Evolutionary conservation across 2,888 invertebrate species (phyloP).

Genomic region (Scaptomyza parva): DNA sequence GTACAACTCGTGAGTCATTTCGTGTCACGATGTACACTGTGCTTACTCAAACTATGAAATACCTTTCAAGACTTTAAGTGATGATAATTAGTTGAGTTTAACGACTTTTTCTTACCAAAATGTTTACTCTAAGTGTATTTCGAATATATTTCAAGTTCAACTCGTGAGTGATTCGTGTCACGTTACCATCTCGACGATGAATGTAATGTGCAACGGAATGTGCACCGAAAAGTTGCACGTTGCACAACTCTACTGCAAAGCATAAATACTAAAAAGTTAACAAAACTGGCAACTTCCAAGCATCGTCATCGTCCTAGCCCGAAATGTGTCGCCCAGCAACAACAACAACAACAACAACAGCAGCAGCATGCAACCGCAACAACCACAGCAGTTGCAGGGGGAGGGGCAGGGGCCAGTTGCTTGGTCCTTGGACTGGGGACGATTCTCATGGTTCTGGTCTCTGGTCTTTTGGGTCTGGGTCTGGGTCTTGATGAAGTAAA

Average conservation of each 20-base stretch:
- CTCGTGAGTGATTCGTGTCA: neutral
- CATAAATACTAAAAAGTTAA: slow-evolving; percentile 51
- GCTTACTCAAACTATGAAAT: too few species aligned
- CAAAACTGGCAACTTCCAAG: slow-evolving; percentile 6
- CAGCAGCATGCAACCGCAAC: slow-evolving; percentile 5
- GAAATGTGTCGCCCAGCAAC: neutral
- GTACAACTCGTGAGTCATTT: neutral
- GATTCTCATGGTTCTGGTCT: too few species aligned
- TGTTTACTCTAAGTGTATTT: too few species aligned
- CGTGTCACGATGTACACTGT: too few species aligned
- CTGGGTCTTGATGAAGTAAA: slow-evolving; percentile 54
- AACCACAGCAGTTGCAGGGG: slow-evolving; percentile 15
- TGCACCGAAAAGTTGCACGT: slow-evolving; percentile 32
- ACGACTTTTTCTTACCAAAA: too few species aligned
- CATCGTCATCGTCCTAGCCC: neutral
- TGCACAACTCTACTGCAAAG: slow-evolving; percentile 6
- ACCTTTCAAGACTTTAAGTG: too few species aligned
- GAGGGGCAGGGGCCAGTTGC: slow-evolving; percentile 24
- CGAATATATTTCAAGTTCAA: too few species aligned
- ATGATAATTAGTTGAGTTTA: too few species aligned
- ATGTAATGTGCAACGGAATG: neutral
- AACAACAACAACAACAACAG: neutral
- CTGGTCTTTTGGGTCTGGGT: neutral
- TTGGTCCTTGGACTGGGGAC: slow-evolving; percentile 12
- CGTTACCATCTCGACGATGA: slow-evolving; percentile 23